Base-by-base conservation (phyloP, 2,113 vertebrate species). In the Passer domesticus region DNA sequence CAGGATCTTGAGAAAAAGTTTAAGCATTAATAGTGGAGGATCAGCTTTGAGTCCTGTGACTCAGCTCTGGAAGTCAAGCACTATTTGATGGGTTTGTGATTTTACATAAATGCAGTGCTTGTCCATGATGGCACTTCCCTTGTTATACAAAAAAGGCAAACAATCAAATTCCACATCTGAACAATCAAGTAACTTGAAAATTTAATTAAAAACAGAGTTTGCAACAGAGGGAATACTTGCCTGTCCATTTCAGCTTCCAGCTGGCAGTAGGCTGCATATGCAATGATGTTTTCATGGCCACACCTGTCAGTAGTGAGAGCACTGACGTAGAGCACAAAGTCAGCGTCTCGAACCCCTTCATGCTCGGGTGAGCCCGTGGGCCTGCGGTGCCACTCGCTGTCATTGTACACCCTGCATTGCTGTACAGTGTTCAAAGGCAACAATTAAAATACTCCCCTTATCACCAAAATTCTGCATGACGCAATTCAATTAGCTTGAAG, bases 181-280 rank as follows among this genome's bases (percentile, higher is more conserved):
- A 49, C 44, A 67, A 49, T 9, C 24, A 30, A 66, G 82, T 83
- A 28, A 4, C 15, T 5, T 2, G 0, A 0, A 53, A 67, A 20
- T 11, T 66, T 21, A 64, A 59, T 47, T 66, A 7, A 46, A 68
- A 58, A n/a, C 24, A 33, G 12, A 50, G 13, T 35, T 80, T 62
- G 73, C 35, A 52, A 14, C 79, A 52, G 31, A 53, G 14, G 18
- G 16, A 87, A 95, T 33, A 70, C 80, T 97, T 93, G 98, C 99
- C 99, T 99, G 98, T 99, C 99, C 94, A 98, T 98, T 95, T 99
- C 98, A 17, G 99, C 98, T 97, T 99, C 99, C 95, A 99, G 98
- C 21, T 99, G 99, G 96, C 99, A 99, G 95, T 99, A 99, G 13
- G 99, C 99, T 66, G 99, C 99, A 14, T 99, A 99, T 5, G 99